A percentile compares a stretch with the other conserved stretches of the same genome.
Conservation (phyloP, 2,888 invertebrate species). For the Euclidia mi region DNA sequence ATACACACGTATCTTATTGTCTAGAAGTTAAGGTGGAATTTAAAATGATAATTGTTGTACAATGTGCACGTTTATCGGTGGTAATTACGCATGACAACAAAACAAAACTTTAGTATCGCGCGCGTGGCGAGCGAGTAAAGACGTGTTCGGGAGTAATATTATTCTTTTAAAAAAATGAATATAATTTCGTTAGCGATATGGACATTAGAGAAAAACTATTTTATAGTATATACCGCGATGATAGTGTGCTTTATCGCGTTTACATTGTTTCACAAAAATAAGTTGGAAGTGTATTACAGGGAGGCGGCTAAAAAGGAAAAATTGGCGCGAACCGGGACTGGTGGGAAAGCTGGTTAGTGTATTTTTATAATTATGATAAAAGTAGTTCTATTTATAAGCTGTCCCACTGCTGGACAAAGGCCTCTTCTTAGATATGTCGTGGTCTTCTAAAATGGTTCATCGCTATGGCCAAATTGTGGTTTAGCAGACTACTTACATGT, state of each 20-base stretch:
- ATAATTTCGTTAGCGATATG: conserved; percentile 78
- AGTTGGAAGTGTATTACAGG: conserved; percentile 71
- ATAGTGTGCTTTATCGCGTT: conserved; percentile 79
- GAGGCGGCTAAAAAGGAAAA: conserved; percentile 68
- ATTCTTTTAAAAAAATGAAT: conserved; percentile 71
- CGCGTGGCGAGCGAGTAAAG: conserved; percentile 35
- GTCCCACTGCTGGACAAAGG: no score
- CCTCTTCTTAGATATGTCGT: no score
- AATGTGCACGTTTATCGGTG: conserved; percentile 30
- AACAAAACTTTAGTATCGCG: conserved; percentile 50
- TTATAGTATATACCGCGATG: conserved; percentile 77
- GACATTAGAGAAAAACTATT: conserved; percentile 84
- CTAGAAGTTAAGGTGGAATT: conserved; percentile 32
- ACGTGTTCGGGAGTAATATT: conserved; percentile 23
- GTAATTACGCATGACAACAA: conserved; percentile 50
- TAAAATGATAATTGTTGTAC: conserved; percentile 25
- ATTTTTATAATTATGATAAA: neutral
- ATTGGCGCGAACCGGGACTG: conserved; percentile 63
- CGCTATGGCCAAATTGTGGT: no score
- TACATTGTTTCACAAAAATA: conserved; percentile 81
- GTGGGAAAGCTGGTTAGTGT: conserved; percentile 61
- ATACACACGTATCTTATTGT: neutral
- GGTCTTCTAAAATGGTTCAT: no score
- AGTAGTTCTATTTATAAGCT: no score
- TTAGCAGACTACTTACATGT: no score